Conservation (phyloP, 1,140 invertebrate species). For the Trachymyrmex septentrionalis region DNA sequence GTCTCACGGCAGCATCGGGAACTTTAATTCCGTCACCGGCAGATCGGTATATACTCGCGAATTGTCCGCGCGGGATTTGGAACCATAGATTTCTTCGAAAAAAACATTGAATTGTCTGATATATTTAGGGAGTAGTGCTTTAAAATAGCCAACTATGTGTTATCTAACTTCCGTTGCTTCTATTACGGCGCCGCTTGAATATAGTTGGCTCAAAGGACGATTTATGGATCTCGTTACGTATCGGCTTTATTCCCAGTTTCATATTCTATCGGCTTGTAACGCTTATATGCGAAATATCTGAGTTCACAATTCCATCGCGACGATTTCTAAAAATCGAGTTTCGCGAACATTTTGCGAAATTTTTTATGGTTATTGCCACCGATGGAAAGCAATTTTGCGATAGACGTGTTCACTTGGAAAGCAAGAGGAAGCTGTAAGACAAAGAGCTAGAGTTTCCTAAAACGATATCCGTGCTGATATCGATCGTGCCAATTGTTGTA, state of each 20-base stretch:
- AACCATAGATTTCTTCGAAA: neutral
- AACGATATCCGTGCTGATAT: constrained; percentile 32
- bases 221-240: constrained; percentile 1
- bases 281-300: constrained; percentile 10
- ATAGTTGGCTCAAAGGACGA: neutral
- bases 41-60: neutral
- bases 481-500: constrained; percentile 45
- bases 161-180: constrained; percentile 25
- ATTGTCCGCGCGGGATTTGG: neutral
- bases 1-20: constrained; percentile 5
- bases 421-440: constrained; percentile 29
- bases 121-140: constrained; percentile 9
- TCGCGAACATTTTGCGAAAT: constrained; percentile 30
- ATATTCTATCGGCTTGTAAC: constrained; percentile 1
- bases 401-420: constrained; percentile 26
- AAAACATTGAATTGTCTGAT: neutral
- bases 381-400: constrained; percentile 13
- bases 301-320: constrained; percentile 22
- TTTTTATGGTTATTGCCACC: constrained; percentile 44
- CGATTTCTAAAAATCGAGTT: constrained; percentile 35
- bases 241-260: neutral
- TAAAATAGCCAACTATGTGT: neutral
- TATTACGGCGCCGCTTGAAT: neutral
- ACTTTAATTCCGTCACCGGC: constrained; percentile 31
- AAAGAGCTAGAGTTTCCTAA: constrained; percentile 38